Conservation (phyloP, 1,140 invertebrate species). For the Mycetomoellerius zeteki region DNA sequence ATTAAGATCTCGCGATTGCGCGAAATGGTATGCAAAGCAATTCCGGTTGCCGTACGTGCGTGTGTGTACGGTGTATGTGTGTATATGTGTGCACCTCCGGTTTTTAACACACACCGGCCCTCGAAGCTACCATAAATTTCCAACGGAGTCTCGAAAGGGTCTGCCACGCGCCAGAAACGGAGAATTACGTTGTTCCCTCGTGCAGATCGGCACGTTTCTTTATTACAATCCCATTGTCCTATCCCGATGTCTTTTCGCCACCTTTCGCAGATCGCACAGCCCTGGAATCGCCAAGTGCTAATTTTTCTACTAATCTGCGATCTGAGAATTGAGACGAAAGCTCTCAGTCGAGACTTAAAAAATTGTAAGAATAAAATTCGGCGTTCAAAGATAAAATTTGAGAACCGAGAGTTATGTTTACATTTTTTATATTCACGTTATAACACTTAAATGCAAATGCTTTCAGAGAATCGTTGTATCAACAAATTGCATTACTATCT, state of each 20-base stretch:
- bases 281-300: not conserved
- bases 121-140: slow-evolving; percentile 79
- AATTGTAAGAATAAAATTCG: not conserved
- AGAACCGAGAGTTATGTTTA: not conserved
- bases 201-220: slow-evolving; percentile 25
- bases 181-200: slow-evolving; percentile 61
- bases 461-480: slow-evolving; percentile 22
- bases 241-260: slow-evolving; percentile 30
- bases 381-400: not conserved
- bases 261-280: not conserved
- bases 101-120: slow-evolving; percentile 75
- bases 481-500: not conserved
- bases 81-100: slow-evolving; percentile 73
- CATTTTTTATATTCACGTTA: slow-evolving; percentile 1
- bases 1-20: slow-evolving; percentile 85
- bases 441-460: slow-evolving; percentile 1
- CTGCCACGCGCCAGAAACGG: slow-evolving; percentile 52
- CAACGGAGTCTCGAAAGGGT: slow-evolving; percentile 51
- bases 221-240: slow-evolving; percentile 14
- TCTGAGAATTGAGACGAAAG: not conserved
- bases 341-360: not conserved
- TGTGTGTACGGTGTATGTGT: slow-evolving; percentile 21
- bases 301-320: not conserved
- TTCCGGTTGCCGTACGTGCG: slow-evolving; percentile 71
- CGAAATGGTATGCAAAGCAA: slow-evolving; percentile 84